Base-by-base conservation (phyloP, 2,797 vertebrate species). In the Toxotes lorentzi region DNA sequence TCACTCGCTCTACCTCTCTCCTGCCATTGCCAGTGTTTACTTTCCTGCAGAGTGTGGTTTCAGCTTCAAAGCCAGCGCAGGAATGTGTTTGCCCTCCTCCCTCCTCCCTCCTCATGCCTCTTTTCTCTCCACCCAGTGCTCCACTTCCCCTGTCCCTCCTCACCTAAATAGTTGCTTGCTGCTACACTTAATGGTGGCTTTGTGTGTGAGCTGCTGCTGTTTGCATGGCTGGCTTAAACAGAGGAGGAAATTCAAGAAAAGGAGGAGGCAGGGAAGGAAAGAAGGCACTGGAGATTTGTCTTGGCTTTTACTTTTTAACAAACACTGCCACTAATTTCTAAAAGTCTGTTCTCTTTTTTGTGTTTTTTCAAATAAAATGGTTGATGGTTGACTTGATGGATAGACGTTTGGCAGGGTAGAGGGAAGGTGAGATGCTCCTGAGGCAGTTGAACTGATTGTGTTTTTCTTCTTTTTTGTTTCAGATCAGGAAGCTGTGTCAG, bases 401-500 rank as follows among this genome's bases (percentile, higher is more conserved):
- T 48, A 65, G 34, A 59, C 13, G 56, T 30, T 19, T 43, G 43
- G 48, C 14, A 23, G 59, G 4, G 17, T 48, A 23, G 68, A 60
- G 48, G 24, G 24, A 73, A 30, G 48, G 32, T 9, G 21, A 60
- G 41, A 58, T 63, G 34, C 48, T 38, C 19, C 70, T 12, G 58
- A 50, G 14, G 40, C 56, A 57, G 19, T 56, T 70, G 65, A 56
- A 85, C 81, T 89, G 13, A 90, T 86, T 59, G 4, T 23, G 4
- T 59, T 40, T 48, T 23, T 30, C 27, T 30, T 30, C 27, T 30
- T 30, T n/a, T 32, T 57, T 53, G 11, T 88, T 89, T 68, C 93
- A 96, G 95, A 95, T 94, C 92, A 95, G 95, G 92, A 96, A 95
- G 95, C 95, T 96, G 95, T 95, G 94, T 92, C 87, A 88, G 94